Conservation (phyloP, 2,888 invertebrate species). For the Heteromurus nitidus region DNA sequence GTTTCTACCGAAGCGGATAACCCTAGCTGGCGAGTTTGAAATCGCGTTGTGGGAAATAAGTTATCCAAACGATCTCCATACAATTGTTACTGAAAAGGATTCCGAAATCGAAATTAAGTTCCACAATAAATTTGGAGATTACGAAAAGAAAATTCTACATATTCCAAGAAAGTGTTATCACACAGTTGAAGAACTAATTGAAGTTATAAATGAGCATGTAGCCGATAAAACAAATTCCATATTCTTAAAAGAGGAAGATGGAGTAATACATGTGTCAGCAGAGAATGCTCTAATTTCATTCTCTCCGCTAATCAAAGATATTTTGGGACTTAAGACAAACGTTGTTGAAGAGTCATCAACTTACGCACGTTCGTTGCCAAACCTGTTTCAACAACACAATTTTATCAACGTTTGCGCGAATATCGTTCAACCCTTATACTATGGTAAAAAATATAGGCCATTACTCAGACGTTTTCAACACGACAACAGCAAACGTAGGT, state of each 20-base stretch:
- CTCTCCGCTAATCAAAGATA: background rate
- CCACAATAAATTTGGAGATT: background rate
- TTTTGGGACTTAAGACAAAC: background rate
- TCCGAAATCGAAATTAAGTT: background rate
- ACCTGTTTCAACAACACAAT: background rate
- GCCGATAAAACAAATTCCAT: background rate
- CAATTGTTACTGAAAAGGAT: background rate
- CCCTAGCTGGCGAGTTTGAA: background rate
- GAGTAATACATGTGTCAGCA: background rate
- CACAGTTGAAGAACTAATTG: background rate
- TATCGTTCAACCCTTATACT: slow-evolving; percentile 20
- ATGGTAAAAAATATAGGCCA: background rate
- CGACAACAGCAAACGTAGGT: background rate
- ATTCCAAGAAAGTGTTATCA: background rate
- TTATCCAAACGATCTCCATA: slow-evolving; percentile 9
- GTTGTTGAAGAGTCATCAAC: background rate
- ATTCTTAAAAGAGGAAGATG: background rate
- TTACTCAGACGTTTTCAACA: background rate
- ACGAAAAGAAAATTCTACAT: background rate
- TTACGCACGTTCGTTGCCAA: background rate
- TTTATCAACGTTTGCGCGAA: slow-evolving; percentile 32
- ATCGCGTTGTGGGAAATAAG: slow-evolving; percentile 21
- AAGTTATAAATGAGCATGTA: slow-evolving; percentile 17
- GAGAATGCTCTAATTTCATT: background rate
- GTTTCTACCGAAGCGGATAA: slow-evolving; percentile 13